A percentile compares a stretch with the other conserved stretches of the same genome.
These are phyloP conservation scores for Eptatretus burgeri DNA, from an alignment of 2,113 vertebrate species.

Conservation along the genomic window DNA sequence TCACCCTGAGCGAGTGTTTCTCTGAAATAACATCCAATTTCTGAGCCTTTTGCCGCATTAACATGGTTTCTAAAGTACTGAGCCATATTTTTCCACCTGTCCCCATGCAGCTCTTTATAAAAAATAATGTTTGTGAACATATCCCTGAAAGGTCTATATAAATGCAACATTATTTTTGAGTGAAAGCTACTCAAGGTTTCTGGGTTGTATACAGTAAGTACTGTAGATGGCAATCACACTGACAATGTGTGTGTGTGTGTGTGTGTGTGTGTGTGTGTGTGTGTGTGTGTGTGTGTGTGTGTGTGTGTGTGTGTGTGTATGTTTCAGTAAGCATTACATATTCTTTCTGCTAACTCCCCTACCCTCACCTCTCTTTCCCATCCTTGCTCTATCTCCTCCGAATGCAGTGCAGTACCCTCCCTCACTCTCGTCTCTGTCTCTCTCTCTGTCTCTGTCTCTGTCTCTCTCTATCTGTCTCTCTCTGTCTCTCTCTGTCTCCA, in stretches of 20 bases:
- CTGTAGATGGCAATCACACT: too few species aligned
- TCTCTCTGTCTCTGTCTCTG: background rate
- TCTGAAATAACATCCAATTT: too few species aligned
- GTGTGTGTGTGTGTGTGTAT: conserved; percentile 1
- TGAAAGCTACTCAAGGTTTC: too few species aligned
- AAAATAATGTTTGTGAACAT: too few species aligned
- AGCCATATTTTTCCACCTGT: too few species aligned
- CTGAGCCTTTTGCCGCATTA: too few species aligned
- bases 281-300: background rate
- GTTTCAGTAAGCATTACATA: background rate
- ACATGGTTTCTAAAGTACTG: too few species aligned
- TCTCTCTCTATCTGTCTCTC: conserved; percentile 1
- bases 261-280: background rate
- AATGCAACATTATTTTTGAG: too few species aligned
- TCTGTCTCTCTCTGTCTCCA: background rate
- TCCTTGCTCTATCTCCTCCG: background rate
- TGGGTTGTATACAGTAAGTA: too few species aligned
- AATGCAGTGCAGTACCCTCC: background rate
- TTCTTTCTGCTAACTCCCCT: background rate
- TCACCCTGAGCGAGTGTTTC: too few species aligned
- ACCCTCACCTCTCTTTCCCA: background rate
- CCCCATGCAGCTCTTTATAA: too few species aligned
- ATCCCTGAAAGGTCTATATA: too few species aligned
- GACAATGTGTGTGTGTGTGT: conserved; percentile 2
- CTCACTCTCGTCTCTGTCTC: background rate